These are phyloP conservation scores for Halcyon chelicuti DNA, from an alignment of 2,797 vertebrate species.

Conservation along the genomic window DNA sequence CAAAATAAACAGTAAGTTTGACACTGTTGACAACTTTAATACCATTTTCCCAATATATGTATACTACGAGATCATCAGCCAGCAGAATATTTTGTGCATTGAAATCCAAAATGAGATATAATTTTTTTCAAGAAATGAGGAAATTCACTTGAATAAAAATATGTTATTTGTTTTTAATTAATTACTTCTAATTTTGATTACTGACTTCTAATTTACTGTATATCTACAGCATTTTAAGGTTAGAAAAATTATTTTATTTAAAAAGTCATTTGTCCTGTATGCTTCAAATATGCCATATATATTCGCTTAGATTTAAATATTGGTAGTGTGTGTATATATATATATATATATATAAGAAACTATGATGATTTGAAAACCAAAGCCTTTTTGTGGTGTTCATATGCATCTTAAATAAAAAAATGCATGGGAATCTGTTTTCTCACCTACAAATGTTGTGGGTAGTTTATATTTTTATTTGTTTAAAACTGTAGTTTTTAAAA, in stretches of 20 bases:
- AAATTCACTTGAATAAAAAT: background rate
- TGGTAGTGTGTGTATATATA: background rate
- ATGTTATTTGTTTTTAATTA: background rate
- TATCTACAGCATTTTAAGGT: background rate
- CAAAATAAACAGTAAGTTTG: background rate
- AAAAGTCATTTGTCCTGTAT: background rate
- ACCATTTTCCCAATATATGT: background rate
- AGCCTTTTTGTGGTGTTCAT: background rate
- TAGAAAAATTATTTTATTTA: background rate
- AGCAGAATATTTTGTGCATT: background rate
- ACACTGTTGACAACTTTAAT: background rate
- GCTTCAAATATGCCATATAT: no score
- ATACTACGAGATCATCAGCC: accelerated
- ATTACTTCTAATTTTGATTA: background rate
- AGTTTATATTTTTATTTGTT: background rate
- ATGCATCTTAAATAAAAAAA: background rate
- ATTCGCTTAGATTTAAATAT: background rate
- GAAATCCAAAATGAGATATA: background rate
- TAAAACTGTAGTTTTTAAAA: background rate
- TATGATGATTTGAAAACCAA: background rate
- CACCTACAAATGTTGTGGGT: background rate
- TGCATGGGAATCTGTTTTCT: background rate
- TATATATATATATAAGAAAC: no score
- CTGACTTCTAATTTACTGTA: background rate
- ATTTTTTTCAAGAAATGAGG: no score